Percentiles rank a stretch among this genome's conserved stretches.
phyloP scores from a whole-genome alignment of 2,797 vertebrate species.

The Sciaenops ocellatus region DNA sequence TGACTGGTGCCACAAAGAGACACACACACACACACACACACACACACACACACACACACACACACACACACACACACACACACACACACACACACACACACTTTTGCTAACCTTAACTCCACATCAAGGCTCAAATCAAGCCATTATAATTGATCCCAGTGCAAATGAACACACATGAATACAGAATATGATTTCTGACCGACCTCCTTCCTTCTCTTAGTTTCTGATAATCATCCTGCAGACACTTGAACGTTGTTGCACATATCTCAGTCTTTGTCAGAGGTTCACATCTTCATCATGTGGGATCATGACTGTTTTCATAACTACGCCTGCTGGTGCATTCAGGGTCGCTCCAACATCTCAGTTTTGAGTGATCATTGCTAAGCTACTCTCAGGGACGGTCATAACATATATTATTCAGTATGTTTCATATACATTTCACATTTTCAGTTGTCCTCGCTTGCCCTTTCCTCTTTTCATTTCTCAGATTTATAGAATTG shows the following conservation, averaged over 20 bases:
- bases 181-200: not conserved
- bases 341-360: not conserved
- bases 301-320: not conserved
- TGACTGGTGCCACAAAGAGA: constrained; percentile 46
- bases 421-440: too few species aligned
- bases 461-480: too few species aligned
- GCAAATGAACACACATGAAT: not conserved
- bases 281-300: not conserved
- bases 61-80: too few species aligned
- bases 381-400: too few species aligned
- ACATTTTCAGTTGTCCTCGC: too few species aligned
- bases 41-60: not conserved
- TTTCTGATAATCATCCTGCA: not conserved
- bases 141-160: not conserved
- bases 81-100: constrained; percentile 16
- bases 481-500: too few species aligned
- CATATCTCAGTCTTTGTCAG: not conserved
- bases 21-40: constrained; percentile 13
- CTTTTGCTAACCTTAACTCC: not conserved
- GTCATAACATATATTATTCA: too few species aligned
- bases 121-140: not conserved
- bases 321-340: not conserved
- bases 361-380: not conserved
- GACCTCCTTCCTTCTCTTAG: not conserved
- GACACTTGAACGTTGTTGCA: not conserved